phyloP scores from a whole-genome alignment of 2,113 vertebrate species.

The Carlito syrichta region DNA sequence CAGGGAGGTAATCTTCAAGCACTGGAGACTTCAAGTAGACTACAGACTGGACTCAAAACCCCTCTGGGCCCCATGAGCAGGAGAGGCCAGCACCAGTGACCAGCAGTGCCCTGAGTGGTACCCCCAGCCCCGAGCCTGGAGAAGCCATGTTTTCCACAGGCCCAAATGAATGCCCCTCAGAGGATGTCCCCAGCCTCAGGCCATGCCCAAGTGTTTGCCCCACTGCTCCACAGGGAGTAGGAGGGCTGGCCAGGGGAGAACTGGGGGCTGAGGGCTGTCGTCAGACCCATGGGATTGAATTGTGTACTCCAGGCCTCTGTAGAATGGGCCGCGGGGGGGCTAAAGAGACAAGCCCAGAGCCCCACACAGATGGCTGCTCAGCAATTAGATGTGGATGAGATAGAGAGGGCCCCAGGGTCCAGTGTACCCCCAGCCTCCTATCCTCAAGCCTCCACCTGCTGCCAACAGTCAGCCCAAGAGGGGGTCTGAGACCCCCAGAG shows the following conservation, averaged over 20 bases:
- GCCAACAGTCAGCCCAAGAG: neutral
- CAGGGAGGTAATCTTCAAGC: neutral
- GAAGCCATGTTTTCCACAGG: neutral
- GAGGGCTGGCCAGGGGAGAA: neutral
- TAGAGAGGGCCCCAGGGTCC: neutral
- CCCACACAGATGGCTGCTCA: neutral
- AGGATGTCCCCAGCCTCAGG: neutral
- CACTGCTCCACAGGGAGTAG: neutral
- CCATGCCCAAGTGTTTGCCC: neutral
- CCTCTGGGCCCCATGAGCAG: neutral
- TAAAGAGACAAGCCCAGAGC: rapidly evolving
- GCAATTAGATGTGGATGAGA: neutral
- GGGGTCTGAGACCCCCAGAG: neutral
- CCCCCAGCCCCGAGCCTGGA: neutral
- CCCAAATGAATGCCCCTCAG: neutral
- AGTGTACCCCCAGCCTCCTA: neutral
- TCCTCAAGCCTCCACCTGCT: neutral
- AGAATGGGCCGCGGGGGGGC: neutral
- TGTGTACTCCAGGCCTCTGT: neutral
- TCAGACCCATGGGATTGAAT: neutral
- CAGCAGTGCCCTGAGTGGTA: neutral
- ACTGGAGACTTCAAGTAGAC: neutral
- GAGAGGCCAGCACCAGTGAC: neutral
- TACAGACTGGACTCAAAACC: neutral
- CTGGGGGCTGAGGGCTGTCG: rapidly evolving